Base-by-base conservation (phyloP, 2,113 vertebrate genomes). In the Emydocephalus ijimae region DNA sequence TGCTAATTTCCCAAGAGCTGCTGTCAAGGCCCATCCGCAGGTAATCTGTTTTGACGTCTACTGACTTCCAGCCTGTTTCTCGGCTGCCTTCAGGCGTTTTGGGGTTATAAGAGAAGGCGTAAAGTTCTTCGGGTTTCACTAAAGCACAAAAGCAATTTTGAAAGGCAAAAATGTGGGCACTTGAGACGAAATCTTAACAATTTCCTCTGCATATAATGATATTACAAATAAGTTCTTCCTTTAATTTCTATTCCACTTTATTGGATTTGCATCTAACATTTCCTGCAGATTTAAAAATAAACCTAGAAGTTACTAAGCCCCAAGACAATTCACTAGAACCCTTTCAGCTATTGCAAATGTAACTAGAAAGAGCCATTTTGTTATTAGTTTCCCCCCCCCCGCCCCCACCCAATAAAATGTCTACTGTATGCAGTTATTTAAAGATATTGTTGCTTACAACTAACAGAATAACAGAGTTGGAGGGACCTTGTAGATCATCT, bases 41-140 rank as follows among this genome's bases (percentile, higher is more conserved):
- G 91, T 98, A 98, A 90, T 98, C 98, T 29, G 97, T 95, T 45
- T 93, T 95, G 89, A 98, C 69, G 92, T 97, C 96, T 91, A 98
- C 96, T 90, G 97, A 21, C 26, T 97, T 97, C 98, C 98, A 98
- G 1, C 98, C 98, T 55, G 93, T 93, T n/a, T 96, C 96, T 59
- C 98, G 96, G 90, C 85, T 97, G 26, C 97, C 97, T 93, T 97
- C 98, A n/a, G 97, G 97, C 92, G 95, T 96, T 88, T 98, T 97
- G 2, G 97, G 98, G 69, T 98, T 98, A 92, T 98, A 98, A 43
- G 97, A 96, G 93, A 98, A 98, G 50, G 98, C 98, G 95, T 98
- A 98, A 88, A 98, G 97, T 50, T 98, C 98, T 94, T 98, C 98
- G 0, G 96, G 89, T 94, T 96, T 97, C 93, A 94, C 98, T 98